Evolutionary conservation across 2,888 invertebrate genomes (phyloP).

Genomic region (Epirrita christyi): DNA sequence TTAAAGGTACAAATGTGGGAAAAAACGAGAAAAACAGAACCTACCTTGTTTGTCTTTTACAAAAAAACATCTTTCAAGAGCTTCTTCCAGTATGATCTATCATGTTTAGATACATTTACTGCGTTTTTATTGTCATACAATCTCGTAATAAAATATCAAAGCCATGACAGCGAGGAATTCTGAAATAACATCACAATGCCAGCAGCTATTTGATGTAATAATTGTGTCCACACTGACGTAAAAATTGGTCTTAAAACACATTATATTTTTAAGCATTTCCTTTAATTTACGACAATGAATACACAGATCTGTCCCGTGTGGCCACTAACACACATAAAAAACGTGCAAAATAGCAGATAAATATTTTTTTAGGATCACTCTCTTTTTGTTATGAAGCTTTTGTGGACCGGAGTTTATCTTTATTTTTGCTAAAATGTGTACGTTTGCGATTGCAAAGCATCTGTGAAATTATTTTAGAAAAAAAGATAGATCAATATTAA

Average conservation of each 20-base stretch:
- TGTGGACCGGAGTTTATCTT: background rate
- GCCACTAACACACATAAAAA: conserved; percentile 12
- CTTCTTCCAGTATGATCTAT: too few relatives aligned
- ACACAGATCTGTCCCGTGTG: conserved; percentile 25
- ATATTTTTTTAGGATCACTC: conserved; percentile 12
- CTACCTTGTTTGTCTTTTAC: too few relatives aligned
- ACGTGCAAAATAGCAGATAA: conserved; percentile 9
- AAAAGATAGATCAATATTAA: too few relatives aligned
- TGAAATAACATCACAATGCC: background rate
- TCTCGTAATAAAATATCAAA: too few relatives aligned
- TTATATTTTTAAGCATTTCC: conserved; percentile 21
- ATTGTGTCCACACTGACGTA: conserved; percentile 1
- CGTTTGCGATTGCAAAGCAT: too few relatives aligned
- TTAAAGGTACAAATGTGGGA: too few relatives aligned
- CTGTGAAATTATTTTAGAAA: too few relatives aligned
- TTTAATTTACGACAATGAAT: conserved; percentile 19
- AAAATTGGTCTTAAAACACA: background rate
- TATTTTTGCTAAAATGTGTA: background rate
- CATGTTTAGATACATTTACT: too few relatives aligned
- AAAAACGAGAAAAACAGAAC: too few relatives aligned
- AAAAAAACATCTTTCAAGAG: too few relatives aligned
- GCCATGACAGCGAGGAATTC: background rate
- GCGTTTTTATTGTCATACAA: too few relatives aligned
- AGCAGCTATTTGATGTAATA: conserved; percentile 6
- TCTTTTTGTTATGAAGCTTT: conserved; percentile 9